These are phyloP conservation scores for Meandrina meandrites DNA, from an alignment of 92 coral and sea anemone species.

Conservation along the genomic window DNA sequence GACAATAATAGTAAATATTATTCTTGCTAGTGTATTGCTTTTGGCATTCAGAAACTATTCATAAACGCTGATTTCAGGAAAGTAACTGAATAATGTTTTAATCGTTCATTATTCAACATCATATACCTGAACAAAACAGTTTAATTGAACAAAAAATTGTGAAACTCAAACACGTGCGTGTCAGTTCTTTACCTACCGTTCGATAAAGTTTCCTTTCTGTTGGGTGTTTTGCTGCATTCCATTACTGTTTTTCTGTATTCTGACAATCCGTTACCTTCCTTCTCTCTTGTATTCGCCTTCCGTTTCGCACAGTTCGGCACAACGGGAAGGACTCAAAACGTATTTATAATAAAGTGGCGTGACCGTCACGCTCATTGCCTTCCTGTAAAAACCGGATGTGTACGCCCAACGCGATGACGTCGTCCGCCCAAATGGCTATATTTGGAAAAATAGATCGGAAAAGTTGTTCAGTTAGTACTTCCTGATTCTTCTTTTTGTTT, in stretches of 20 bases:
- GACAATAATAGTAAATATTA: no score
- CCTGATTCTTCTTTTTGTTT: background rate
- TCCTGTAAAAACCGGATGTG: conserved; percentile 21
- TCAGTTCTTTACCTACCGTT: background rate
- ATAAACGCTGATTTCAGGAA: no score
- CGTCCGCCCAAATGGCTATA: background rate
- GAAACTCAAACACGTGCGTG: no score
- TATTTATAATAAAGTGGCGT: background rate
- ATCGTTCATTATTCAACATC: no score
- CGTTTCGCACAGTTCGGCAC: background rate
- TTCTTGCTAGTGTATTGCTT: background rate
- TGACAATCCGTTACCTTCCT: background rate
- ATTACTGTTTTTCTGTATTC: background rate
- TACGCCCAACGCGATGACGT: background rate
- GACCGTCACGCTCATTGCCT: background rate
- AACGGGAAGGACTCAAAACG: background rate
- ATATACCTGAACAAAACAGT: no score
- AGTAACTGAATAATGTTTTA: no score
- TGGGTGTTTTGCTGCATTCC: background rate
- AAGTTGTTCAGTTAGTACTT: background rate
- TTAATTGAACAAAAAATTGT: no score
- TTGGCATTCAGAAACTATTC: no score
- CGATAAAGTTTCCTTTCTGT: background rate
- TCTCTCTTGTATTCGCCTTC: background rate
- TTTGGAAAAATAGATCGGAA: no score